Evolutionary conservation across 2,888 invertebrate species (phyloP), one percentile per base, ranked within the genome.

Genomic region (Phlogophora meticulosa): DNA sequence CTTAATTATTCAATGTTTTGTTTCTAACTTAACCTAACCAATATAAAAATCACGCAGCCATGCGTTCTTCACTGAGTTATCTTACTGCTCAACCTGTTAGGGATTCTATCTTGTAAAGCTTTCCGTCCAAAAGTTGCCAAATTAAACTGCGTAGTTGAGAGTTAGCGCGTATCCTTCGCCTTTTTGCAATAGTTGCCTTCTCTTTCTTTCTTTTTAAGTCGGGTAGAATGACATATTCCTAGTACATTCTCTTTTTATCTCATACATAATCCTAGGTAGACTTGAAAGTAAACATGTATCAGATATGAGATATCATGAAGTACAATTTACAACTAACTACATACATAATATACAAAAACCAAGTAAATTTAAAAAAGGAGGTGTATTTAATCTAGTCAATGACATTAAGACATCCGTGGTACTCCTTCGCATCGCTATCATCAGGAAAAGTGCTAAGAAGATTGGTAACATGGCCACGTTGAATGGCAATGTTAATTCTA

Each of bases 121-220:
- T 53, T 62, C 34, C 36, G n/a, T 28, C 38, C 15, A 36, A 57
- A 71, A 38, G 45, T 57, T 48, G 13, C 62, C 13, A 53, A 57
- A 74, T 46, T 38, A 28, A 48, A 77, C 57, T 72, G 58, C 57
- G 64, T 40, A 72, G 76, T 70, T 55, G 28, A n/a, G 22, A 36
- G 22, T 72, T 57, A 34, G 7, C 32, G 20, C 20, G 22, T 17
- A 32, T 15, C 20, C 22, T 32, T 51, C 70, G 38, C 34, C 43
- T 69, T 58, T 57, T 17, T 22, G 55, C 60, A 76, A 43, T 52
- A 40, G 52, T 49, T 36, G 48, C 49, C 42, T 51, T 56, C 57
- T 51, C 55, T 40, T 61, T 72, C 36, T 34, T 57, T 51, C 72
- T 40, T 62, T 77, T 71, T 49, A 42, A 48, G 77, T 72, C 52